These are phyloP conservation scores for Discoglossus pictus DNA, from an alignment of 2,797 vertebrate genomes.

Conservation along the genomic window DNA sequence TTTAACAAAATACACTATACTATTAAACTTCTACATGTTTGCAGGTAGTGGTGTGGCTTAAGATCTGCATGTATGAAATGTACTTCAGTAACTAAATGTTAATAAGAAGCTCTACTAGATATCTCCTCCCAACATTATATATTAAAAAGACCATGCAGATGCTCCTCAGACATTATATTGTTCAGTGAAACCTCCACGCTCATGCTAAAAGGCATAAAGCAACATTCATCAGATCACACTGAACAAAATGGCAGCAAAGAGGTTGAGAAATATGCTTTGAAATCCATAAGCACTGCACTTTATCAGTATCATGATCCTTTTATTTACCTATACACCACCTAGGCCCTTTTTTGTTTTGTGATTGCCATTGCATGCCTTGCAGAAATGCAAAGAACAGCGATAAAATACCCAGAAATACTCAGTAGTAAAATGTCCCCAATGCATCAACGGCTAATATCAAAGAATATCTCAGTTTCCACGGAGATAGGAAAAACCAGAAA, in stretches of 20 bases:
- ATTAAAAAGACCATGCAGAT: conserved; percentile 27
- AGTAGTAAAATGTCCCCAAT: neutral
- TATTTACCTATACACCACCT: conserved; percentile 16
- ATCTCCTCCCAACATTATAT: neutral
- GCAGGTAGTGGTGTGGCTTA: too few relatives aligned
- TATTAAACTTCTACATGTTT: too few relatives aligned
- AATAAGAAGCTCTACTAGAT: neutral
- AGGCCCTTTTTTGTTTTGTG: too few relatives aligned
- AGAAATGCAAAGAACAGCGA: conserved; percentile 23
- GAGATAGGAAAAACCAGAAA: conserved; percentile 54
- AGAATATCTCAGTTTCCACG: conserved; percentile 54
- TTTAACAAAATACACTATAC: too few relatives aligned
- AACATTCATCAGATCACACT: conserved; percentile 30
- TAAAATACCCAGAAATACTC: conserved; percentile 8
- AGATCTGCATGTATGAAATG: too few relatives aligned
- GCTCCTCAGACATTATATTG: conserved; percentile 10
- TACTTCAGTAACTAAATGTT: neutral
- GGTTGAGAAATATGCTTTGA: conserved; percentile 26
- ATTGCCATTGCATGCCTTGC: conserved; percentile 4
- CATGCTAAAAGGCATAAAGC: conserved; percentile 15
- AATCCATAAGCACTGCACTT: conserved; percentile 27
- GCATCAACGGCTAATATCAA: conserved; percentile 44
- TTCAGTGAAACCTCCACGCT: conserved; percentile 13
- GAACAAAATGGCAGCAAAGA: conserved; percentile 50
- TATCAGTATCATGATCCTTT: neutral